Evolutionary conservation across 2,888 invertebrate genomes (phyloP).

Genomic region (Epinotia brunnichana): DNA sequence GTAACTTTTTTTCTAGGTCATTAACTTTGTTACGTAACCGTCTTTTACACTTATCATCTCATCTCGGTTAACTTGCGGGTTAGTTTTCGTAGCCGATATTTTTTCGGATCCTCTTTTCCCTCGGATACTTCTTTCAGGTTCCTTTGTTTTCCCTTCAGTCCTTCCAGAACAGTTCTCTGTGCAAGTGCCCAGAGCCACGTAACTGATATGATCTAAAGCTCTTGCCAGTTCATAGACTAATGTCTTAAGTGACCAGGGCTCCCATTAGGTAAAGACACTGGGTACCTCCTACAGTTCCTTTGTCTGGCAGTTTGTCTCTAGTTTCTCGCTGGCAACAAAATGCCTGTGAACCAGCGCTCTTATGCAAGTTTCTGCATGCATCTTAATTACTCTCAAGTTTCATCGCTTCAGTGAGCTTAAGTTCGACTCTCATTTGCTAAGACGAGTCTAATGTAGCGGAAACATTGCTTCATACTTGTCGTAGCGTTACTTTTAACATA

Average conservation of each 20-base stretch:
- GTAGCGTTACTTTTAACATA: not conserved
- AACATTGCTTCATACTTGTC: not conserved
- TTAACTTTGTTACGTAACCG: too few species aligned
- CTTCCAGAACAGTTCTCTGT: not conserved
- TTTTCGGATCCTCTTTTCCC: not conserved
- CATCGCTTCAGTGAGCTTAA: slow-evolving; percentile 23
- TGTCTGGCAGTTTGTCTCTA: not conserved
- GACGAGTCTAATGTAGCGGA: not conserved
- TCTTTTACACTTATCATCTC: not conserved
- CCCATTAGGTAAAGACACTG: not conserved
- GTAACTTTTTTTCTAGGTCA: too few species aligned
- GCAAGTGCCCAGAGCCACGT: too few species aligned
- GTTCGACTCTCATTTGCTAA: slow-evolving; percentile 16
- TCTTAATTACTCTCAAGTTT: slow-evolving; percentile 28
- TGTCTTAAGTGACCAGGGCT: not conserved
- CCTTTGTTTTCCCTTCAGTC: not conserved
- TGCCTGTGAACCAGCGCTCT: not conserved
- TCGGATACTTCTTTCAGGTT: not conserved
- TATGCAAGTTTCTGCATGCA: slow-evolving; percentile 18
- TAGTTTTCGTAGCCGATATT: not conserved
- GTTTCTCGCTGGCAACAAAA: not conserved
- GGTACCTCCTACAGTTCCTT: not conserved
- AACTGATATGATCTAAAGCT: too few species aligned
- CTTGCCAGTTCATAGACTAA: too few species aligned
- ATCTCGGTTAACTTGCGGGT: not conserved